Evolutionary conservation across 2,797 vertebrate species (phyloP), one percentile per base, ranked within the genome.

Genomic region (Sebastolobus altivelis): DNA sequence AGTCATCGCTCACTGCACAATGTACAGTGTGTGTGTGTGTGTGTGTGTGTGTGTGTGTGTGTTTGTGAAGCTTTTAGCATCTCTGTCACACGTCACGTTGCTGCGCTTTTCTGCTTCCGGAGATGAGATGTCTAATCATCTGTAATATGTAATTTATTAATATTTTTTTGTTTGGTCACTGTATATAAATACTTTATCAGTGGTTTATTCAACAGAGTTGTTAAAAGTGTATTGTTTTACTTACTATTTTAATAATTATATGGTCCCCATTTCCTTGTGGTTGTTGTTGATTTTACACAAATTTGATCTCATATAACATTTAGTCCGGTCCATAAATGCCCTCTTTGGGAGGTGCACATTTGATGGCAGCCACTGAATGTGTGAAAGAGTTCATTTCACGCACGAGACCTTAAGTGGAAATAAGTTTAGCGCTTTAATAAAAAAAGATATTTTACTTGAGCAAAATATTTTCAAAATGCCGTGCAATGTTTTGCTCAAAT

Each of bases 1-100:
- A 81, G 72, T 88, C 72, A 14, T 66, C 75, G 66, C 66, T 82
- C 78, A 62, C 68, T 52, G 68, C 80, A 75, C 69, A 78, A 46
- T 87, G 56, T 83, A 75, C 73, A 70, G 71, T 67, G 2, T 84
- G 52, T 65, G 80, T 60, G 62, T 69, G 27, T 65, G 58, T 75
- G 49, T 65, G 43, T 61, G 72, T 67, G 46, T 20, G 40, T 14
- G 40, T 46, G 59, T 16, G 22, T 65, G 40, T 40, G 22, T 66
- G 40, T 66, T 20, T 65, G 72, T 73, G 22, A 7, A 58, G 2
- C n/a, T 59, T 74, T 63, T 56, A 63, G 31, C 0, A 20, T 78
- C 8, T 65, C 33, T 38, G 18, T 55, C 14, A 4, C 25, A 49
- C 11, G 56, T 27, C 20, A 2, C 13, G 8, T 6, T 70, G 25